phyloP scores from a whole-genome alignment of 2,797 vertebrate species.

The Pangasius sanitwongsei region DNA sequence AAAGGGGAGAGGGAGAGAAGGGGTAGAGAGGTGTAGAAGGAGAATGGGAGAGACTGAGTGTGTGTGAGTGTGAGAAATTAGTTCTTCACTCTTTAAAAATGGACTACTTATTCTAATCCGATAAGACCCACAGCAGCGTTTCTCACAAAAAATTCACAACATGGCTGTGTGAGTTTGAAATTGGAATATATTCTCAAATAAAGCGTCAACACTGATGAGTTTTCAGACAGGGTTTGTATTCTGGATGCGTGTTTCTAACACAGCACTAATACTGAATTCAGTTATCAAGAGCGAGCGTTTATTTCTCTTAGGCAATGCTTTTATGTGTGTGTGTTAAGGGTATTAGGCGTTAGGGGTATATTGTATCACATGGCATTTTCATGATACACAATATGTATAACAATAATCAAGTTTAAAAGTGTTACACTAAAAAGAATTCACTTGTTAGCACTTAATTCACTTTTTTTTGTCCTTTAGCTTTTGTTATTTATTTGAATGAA shows the following conservation, averaged over 20 bases:
- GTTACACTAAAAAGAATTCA: neutral
- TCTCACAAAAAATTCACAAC: slow-evolving; percentile 7
- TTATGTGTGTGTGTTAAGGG: neutral
- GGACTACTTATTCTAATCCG: slow-evolving; percentile 25
- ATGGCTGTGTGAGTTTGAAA: neutral
- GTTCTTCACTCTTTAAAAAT: slow-evolving; percentile 15
- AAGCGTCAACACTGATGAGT: slow-evolving; percentile 3
- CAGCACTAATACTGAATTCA: neutral
- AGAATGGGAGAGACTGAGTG: slow-evolving; percentile 9
- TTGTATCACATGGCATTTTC: neutral
- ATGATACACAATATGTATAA: neutral
- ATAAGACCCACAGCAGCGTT: slow-evolving; percentile 2
- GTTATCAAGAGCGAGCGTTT: neutral
- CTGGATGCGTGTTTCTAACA: neutral
- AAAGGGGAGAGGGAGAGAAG: slow-evolving; percentile 33
- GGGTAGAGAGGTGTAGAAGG: slow-evolving; percentile 14
- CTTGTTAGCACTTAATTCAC: neutral
- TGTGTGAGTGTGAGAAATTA: slow-evolving; percentile 44
- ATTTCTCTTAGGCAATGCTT: neutral
- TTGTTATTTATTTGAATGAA: neutral
- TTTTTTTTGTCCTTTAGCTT: neutral
- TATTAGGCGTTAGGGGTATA: neutral
- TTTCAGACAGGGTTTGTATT: slow-evolving; percentile 18
- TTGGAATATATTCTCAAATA: neutral
- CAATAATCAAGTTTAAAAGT: neutral